Percentiles rank a stretch among this genome's conserved stretches.
These are phyloP conservation scores for Heteractis magnifica DNA, from an alignment of 92 coral and sea anemone genomes.

Conservation along the genomic window DNA sequence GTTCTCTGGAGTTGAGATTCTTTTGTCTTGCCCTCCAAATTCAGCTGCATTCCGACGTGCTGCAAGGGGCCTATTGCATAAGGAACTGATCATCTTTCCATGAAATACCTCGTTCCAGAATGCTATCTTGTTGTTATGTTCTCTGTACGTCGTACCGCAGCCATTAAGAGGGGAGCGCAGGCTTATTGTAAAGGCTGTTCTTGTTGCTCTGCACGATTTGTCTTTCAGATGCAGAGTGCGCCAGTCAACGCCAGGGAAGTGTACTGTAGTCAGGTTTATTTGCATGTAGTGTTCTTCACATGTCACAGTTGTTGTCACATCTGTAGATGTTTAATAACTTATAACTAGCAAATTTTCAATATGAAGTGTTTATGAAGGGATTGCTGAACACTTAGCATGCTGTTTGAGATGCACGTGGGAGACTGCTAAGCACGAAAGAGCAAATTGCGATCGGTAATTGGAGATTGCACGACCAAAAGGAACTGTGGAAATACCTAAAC, in stretches of 20 bases:
- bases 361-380: neutral
- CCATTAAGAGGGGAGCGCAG: slow-evolving; percentile 14
- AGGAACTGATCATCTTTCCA: neutral
- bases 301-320: slow-evolving; percentile 8
- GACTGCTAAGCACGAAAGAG: no score
- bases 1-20: no score
- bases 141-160: slow-evolving; percentile 17
- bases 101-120: slow-evolving; percentile 10
- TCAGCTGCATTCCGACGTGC: no score
- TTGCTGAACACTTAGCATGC: no score
- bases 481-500: no score
- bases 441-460: no score
- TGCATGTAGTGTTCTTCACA: slow-evolving; percentile 32
- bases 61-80: no score
- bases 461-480: no score
- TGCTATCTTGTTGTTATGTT: neutral
- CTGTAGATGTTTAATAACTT: neutral
- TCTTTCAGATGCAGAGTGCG: slow-evolving; percentile 28
- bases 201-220: slow-evolving; percentile 31
- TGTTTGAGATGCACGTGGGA: no score
- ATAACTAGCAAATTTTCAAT: neutral
- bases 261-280: slow-evolving; percentile 13
- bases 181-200: slow-evolving; percentile 9
- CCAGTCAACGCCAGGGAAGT: slow-evolving; percentile 32
- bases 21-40: no score